A percentile compares a stretch with the other conserved stretches of the same genome.
phyloP scores from a whole-genome alignment of 2,797 vertebrate genomes.

The Emys orbicularis region DNA sequence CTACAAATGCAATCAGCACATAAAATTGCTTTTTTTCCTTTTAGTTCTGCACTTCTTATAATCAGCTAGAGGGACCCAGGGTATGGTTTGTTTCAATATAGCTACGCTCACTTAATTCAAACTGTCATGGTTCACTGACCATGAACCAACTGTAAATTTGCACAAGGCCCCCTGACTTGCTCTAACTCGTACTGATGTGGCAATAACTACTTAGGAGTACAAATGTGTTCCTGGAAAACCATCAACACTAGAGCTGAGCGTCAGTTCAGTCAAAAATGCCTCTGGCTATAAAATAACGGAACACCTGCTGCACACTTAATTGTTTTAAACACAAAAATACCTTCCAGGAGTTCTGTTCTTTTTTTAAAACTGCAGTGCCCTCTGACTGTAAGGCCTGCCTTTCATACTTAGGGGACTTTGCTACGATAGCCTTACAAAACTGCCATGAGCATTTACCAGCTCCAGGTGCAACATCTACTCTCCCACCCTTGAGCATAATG shows the following conservation, averaged over 20 bases:
- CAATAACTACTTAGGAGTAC: slow-evolving; percentile 65
- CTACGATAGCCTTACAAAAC: background rate
- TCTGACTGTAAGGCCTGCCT: background rate
- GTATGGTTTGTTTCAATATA: slow-evolving; percentile 43
- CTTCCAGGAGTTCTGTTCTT: background rate
- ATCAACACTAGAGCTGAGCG: slow-evolving; percentile 24
- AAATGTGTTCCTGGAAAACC: slow-evolving; percentile 73
- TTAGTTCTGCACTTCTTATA: background rate
- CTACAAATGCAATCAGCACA: background rate
- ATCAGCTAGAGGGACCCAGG: slow-evolving; percentile 9
- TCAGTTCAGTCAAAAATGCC: slow-evolving; percentile 59
- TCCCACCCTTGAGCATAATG: background rate
- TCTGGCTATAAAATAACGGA: slow-evolving; percentile 61
- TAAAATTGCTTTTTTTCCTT: slow-evolving; percentile 34
- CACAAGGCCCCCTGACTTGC: slow-evolving; percentile 66
- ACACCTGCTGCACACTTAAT: slow-evolving; percentile 51
- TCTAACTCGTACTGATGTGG: slow-evolving; percentile 55
- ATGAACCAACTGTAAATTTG: slow-evolving; percentile 18
- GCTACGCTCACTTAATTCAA: slow-evolving; percentile 29
- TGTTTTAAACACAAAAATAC: background rate
- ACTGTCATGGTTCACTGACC: slow-evolving; percentile 52
- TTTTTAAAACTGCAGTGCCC: background rate
- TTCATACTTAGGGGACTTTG: background rate
- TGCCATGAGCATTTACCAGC: background rate
- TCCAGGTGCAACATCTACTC: background rate